Percentiles rank a stretch among this genome's conserved stretches.
Conservation (phyloP, 2,888 invertebrate species). For the Dicyrtomina minuta region DNA sequence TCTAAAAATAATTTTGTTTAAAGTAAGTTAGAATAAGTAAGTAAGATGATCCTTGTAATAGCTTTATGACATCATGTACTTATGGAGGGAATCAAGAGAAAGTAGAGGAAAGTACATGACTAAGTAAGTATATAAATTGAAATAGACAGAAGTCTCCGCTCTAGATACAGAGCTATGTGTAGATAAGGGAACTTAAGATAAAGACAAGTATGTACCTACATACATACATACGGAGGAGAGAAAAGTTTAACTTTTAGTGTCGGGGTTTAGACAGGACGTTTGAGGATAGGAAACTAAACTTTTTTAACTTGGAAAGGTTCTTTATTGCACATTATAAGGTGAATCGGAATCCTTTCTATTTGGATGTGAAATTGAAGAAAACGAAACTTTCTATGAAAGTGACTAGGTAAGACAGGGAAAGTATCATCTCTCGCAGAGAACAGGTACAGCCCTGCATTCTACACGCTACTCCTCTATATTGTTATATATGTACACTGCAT, state of each 20-base stretch:
- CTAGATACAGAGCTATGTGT: not conserved
- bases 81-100: not conserved
- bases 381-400: not conserved
- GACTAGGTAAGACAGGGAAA: not conserved
- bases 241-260: conserved; percentile 1
- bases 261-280: not conserved
- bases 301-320: conserved; percentile 10
- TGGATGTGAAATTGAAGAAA: not conserved
- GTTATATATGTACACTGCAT: too few species aligned
- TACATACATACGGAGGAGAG: not conserved
- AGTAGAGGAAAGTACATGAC: not conserved
- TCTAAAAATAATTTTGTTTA: too few species aligned
- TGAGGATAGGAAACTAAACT: conserved; percentile 7
- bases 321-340: conserved; percentile 23
- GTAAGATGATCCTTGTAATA: not conserved
- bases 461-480: too few species aligned
- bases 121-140: not conserved
- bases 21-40: not conserved
- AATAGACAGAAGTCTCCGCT: not conserved
- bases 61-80: too few species aligned
- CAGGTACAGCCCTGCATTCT: too few species aligned
- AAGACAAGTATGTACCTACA: too few species aligned
- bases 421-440: too few species aligned
- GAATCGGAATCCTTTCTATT: conserved; percentile 10
- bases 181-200: not conserved